Base-by-base conservation (phyloP, 2,113 vertebrate species). In the Chionis minor region DNA sequence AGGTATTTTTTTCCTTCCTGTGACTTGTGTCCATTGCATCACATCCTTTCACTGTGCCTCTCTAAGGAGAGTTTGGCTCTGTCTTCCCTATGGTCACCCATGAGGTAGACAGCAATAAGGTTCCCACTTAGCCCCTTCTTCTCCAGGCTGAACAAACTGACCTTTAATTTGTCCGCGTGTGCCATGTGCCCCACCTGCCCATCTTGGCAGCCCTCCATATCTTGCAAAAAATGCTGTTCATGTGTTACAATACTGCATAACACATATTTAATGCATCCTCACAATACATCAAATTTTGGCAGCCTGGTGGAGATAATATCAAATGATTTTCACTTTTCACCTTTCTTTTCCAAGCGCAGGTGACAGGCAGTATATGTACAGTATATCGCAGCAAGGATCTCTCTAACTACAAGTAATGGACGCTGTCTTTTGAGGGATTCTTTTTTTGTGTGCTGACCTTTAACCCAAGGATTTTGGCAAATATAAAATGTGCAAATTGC, bases 221-320 rank as follows among this genome's bases (percentile, higher is more conserved):
- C 45, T 88, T 94, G 55, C 67, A 83, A 49, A 20, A 51, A 80
- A 67, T 63, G 62, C 67, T 47, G 24, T 90, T 75, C 55, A 56
- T 88, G 69, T 92, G 49, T 93, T 95, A 84, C 75, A 79, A 90
- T 54, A n/a, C 79, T 82, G 87, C 30, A 83, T 40, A 79, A 40
- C 72, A 87, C 49, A 32, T 77, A 81, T 52, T 81, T 96, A 86
- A 88, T 81, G 45, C 69, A 86, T 84, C 90, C 58, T 92, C 79
- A 58, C 45, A 38, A n/a, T 67, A 42, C 54, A 62, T 30, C 33
- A 44, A 89, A 90, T 63, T 66, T 62, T 78, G 45, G 35, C 49
- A 89, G 38, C 23, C 59, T 90, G 27, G 27, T 51, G 42, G 35
- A 62, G 38, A 44, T 13, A 80, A 75, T 30, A 61, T 23, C 38